These are phyloP conservation scores for Nyctereutes procyonoides DNA, from an alignment of 2,113 vertebrate genomes.

Conservation along the genomic window DNA sequence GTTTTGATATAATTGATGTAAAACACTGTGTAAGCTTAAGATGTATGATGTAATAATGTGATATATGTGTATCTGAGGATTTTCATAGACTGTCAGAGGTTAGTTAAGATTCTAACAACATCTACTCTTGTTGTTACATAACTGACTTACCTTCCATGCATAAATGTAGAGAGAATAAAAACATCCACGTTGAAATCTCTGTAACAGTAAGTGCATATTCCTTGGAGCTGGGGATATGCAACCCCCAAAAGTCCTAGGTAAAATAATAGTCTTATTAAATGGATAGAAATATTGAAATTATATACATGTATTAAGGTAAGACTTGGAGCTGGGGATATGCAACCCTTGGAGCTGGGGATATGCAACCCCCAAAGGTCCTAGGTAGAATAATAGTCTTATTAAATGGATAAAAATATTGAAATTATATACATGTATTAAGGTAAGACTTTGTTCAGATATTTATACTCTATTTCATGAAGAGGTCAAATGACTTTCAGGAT, in stretches of 20 bases:
- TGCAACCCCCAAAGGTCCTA: neutral
- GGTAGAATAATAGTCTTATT: neutral
- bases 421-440: neutral
- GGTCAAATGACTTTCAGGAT: neutral
- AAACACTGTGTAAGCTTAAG: neutral
- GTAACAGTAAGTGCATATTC: rapidly evolving
- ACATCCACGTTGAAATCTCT: neutral
- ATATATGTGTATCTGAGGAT: neutral
- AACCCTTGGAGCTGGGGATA: too few relatives aligned
- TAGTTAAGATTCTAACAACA: neutral
- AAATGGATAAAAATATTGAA: neutral
- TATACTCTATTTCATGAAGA: neutral
- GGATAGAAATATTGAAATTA: neutral
- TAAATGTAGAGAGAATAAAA: neutral
- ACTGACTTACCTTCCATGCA: neutral
- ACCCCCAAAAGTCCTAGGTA: neutral
- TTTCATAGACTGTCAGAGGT: neutral
- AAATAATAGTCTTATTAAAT: neutral
- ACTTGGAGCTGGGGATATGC: neutral
- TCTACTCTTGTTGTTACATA: neutral
- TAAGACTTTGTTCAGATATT: neutral
- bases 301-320: neutral
- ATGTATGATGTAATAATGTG: neutral
- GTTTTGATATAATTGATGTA: neutral
- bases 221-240: too few relatives aligned